Evolutionary conservation across 2,888 invertebrate species (phyloP), one percentile per base, ranked within the genome.

Genomic region (Drosophila phalerata): DNA sequence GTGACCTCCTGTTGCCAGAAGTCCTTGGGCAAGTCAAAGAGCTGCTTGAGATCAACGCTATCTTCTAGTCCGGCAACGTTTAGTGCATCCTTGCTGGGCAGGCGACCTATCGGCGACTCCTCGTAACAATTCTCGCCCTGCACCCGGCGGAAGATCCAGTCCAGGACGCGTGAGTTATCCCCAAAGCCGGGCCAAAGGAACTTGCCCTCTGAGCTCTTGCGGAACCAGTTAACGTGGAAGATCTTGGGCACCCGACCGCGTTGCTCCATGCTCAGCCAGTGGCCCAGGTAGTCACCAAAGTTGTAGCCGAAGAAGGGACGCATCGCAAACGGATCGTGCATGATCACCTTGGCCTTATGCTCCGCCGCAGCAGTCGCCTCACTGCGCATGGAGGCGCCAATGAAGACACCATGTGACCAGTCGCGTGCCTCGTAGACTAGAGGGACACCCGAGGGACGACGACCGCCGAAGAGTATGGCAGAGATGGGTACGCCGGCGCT

Each of bases 321-420:
- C 99, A 99, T 99, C 0, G 99, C 99, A 93, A 99, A 99, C 3
- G 99, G 99, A 93, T 99, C 99, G 93, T 99, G 97, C 98, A 99
- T 98, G 13, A 99, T 96, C 0, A 95, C 94, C 93, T 97, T 97
- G 37, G 95, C 96, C 94, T 96, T 96, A 91, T 97, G 95, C 93
- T 99, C 99, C n/a, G 99, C 99, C 5, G 99, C 99, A 15, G 99
- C 99, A 0, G 99, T 99, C 0, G 99, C 95, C 92, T 99, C 99
- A 58, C 98, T 98, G 76, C 98, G 94, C 97, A 99, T 97, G 1
- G 97, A 93, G 5, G 98, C 97, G 0, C 99, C 99, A 89, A 99
- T 94, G 90, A 98, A 98, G 0, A 99, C 98, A 0, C 98, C 99
- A 92, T 99, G 99, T 43, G 95, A 94, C 99, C 99, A 99, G 90